A percentile compares a stretch with the other conserved stretches of the same genome.
These are phyloP conservation scores for Triplophysa dalaica DNA, from an alignment of 2,113 vertebrate species.

Conservation along the genomic window DNA sequence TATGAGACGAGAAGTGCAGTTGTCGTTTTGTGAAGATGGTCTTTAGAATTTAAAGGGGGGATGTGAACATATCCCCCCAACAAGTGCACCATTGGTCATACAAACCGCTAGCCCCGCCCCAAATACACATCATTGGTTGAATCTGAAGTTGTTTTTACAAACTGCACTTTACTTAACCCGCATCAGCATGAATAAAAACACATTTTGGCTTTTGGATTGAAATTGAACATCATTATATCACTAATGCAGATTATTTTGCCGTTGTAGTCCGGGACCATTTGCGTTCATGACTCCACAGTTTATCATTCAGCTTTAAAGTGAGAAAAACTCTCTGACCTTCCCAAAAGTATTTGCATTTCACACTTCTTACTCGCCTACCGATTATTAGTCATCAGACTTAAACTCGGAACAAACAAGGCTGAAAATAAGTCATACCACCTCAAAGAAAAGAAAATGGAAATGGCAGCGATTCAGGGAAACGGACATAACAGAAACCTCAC, in stretches of 20 bases:
- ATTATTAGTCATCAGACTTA: not conserved
- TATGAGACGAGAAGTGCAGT: too few relatives aligned
- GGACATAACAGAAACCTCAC: not conserved
- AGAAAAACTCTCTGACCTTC: not conserved
- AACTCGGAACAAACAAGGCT: constrained; percentile 23
- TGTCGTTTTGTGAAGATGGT: too few relatives aligned
- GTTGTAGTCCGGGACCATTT: too few relatives aligned
- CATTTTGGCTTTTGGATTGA: too few relatives aligned
- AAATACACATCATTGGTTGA: not conserved
- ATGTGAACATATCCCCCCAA: not conserved
- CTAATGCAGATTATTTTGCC: not conserved
- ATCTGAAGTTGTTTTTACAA: not conserved
- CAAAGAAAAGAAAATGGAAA: constrained; percentile 4
- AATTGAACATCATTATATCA: too few relatives aligned
- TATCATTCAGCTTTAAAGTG: not conserved
- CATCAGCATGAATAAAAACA: too few relatives aligned
- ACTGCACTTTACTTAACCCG: too few relatives aligned
- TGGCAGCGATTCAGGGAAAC: not conserved
- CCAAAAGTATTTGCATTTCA: constrained; percentile 26
- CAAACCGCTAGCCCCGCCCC: not conserved
- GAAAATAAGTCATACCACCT: not conserved
- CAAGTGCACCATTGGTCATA: not conserved
- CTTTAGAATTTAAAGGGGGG: not conserved
- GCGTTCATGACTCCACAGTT: not conserved
- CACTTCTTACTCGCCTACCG: not conserved